A percentile compares a stretch with the other conserved stretches of the same genome.
Evolutionary conservation across 2,888 invertebrate genomes (phyloP).

Genomic region (Idaea straminata): DNA sequence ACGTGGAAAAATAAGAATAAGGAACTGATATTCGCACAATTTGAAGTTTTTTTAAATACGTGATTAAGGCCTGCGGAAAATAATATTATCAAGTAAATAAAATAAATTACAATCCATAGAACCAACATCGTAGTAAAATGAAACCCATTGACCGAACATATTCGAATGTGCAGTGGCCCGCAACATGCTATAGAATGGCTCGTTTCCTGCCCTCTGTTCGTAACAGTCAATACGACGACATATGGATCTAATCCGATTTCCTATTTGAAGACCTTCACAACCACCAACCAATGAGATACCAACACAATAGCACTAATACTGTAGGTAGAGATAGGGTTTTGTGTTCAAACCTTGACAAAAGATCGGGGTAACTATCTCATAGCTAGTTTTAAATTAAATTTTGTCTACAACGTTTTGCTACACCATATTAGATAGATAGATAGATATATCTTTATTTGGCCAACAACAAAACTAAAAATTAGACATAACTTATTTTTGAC

Average conservation of each 20-base stretch:
- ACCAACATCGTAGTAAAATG: not conserved
- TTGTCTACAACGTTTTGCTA: no score
- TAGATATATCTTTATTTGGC: no score
- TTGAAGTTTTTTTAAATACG: no score
- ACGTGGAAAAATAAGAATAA: no score
- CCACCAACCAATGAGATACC: not conserved
- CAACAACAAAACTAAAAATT: no score
- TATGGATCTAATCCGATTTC: slow-evolving; percentile 42
- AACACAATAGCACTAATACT: not conserved
- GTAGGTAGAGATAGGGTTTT: not conserved
- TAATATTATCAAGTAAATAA: slow-evolving; percentile 5
- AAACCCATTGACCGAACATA: not conserved
- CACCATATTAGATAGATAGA: no score
- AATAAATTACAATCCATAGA: not conserved
- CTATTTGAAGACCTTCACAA: slow-evolving; percentile 20
- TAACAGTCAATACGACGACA: slow-evolving; percentile 32
- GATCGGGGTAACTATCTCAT: no score
- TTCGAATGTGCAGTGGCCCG: slow-evolving; percentile 35
- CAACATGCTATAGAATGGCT: slow-evolving; percentile 39
- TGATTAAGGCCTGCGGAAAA: no score
- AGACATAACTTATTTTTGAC: no score
- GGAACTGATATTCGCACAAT: no score
- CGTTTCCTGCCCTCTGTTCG: slow-evolving; percentile 40
- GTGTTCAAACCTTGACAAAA: not conserved
- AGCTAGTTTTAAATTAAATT: no score